Base-by-base conservation (phyloP, 2,888 invertebrate species). In the Drosophila mayaguana region DNA sequence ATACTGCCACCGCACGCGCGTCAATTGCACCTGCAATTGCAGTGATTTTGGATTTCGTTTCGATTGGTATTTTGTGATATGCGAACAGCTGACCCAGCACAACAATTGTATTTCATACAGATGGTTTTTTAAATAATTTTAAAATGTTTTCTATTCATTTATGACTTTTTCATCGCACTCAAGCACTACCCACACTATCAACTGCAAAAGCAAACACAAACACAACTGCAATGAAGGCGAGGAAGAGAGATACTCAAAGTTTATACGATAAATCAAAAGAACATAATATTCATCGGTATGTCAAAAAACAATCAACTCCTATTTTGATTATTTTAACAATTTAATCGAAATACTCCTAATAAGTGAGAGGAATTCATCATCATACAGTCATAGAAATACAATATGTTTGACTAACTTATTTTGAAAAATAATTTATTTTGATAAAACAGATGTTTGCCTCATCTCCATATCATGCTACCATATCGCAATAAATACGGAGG, bases 181-280 rank as follows among this genome's bases (percentile, higher is more conserved):
- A 9, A 56, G 28, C 51, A 53, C 48, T 48, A 67, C 66, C 54
- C 75, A 67, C 74, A 78, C 71, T 45, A 61, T 40, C 62, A 64
- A 73, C 61, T 77, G 67, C 64, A 69, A 75, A 77, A 70, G 63
- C 80, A 83, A 72, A 75, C 65, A 79, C 67, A 79, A 71, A 75
- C 75, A 71, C 72, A 69, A 80, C 63, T 71, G 59, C 71, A 71
- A 25, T 71, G 59, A 54, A 63, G 59, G 67, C n/a, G 61, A 77
- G 45, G 60, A 62, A 78, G 63, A 60, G 12, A 42, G 14, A 53
- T 54, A 73, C 43, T 42, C n/a, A 54, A 32, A n/a, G 79, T 63
- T 78, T 74, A 78, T 25, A 50, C 79, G 65, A 38, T 2, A 32
- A 25, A 11, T 22, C 42, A 1, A 9, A 1, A 9, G 25, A 54